Evolutionary conservation across 2,797 vertebrate species (phyloP).

Genomic region (Pitangus sulphuratus): DNA sequence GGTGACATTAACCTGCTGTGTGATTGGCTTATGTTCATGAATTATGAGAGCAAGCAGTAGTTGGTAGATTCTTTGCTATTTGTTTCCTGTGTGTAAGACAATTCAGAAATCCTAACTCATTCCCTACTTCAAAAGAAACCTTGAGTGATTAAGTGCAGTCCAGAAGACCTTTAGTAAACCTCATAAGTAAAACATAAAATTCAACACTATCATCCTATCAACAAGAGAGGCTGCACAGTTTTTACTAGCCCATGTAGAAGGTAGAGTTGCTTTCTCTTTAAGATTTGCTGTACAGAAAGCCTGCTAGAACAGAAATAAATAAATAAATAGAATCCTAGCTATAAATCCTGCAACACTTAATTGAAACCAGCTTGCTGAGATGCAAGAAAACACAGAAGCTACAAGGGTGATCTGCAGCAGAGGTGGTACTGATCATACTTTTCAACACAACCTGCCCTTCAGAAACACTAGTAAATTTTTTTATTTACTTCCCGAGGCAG

Average conservation of each 20-base stretch:
- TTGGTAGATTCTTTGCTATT: background rate
- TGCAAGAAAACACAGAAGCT: background rate
- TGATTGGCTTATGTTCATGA: too few relatives aligned
- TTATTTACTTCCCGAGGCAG: background rate
- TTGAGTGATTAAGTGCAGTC: background rate
- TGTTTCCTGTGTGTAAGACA: background rate
- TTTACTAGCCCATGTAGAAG: background rate
- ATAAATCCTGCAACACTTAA: background rate
- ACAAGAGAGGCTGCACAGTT: background rate
- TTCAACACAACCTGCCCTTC: fast-evolving
- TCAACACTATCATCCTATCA: background rate
- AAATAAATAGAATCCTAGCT: background rate
- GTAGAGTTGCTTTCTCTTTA: background rate
- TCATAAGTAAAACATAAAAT: background rate
- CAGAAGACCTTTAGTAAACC: background rate
- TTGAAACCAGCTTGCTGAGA: background rate
- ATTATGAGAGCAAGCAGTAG: too few relatives aligned
- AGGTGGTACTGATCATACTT: background rate
- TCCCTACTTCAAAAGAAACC: background rate
- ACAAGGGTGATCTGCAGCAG: background rate
- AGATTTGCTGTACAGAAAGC: background rate
- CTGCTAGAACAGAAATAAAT: background rate
- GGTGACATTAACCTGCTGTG: too few relatives aligned
- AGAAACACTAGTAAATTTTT: background rate
- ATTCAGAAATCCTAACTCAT: background rate